Conservation (phyloP, 2,113 vertebrate genomes). For the Empidonax alnorum region DNA sequence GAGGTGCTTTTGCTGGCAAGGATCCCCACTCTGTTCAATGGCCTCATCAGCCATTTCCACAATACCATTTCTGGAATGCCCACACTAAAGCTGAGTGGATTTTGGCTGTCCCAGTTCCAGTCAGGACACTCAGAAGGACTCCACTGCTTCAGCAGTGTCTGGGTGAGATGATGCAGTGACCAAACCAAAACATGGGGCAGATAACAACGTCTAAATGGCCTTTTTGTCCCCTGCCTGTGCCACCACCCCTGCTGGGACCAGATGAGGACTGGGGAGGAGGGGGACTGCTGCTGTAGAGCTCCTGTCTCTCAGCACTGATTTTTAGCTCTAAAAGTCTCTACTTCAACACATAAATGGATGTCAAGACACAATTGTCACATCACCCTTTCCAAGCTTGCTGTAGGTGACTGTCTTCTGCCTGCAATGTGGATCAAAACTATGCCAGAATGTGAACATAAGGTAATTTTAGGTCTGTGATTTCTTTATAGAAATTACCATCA, state of each 20-base stretch:
- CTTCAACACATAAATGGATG: background rate
- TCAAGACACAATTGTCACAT: background rate
- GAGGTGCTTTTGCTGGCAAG: background rate
- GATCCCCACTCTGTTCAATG: background rate
- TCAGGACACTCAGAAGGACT: background rate
- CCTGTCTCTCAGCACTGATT: background rate
- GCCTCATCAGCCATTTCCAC: background rate
- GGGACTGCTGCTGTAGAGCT: background rate
- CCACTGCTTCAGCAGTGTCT: background rate
- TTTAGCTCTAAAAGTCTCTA: background rate
- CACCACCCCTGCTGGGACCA: background rate
- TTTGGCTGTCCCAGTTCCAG: background rate
- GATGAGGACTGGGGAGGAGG: no score
- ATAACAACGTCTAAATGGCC: background rate
- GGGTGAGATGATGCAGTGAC: background rate
- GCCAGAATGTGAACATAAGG: background rate
- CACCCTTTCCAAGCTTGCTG: background rate
- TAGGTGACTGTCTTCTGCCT: background rate
- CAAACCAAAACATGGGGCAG: rapidly evolving
- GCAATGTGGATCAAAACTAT: background rate
- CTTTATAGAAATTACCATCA: background rate
- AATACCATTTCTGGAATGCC: background rate
- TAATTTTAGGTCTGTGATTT: conserved; percentile 18
- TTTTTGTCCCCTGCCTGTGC: background rate
- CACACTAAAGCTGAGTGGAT: rapidly evolving